Percentiles rank a stretch among this genome's conserved stretches.
Evolutionary conservation across 2,113 vertebrate species (phyloP).

Genomic region (Ceyx margarethae): DNA sequence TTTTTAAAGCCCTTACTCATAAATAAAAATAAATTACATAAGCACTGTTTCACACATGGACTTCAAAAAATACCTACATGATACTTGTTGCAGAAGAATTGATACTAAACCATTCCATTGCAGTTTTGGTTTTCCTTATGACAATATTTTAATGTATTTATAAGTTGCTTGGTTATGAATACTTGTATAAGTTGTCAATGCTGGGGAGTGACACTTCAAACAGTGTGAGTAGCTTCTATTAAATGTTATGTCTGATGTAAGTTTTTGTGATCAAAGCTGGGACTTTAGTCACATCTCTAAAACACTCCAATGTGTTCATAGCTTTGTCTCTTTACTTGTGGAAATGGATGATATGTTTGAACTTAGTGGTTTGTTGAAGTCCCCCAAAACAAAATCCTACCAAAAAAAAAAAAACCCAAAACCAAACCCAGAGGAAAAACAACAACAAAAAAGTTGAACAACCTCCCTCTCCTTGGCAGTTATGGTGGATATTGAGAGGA

Average conservation of each 20-base stretch:
- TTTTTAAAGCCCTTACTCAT: not conserved
- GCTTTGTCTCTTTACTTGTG: not conserved
- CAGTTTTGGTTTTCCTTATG: not conserved
- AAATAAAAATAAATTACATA: not conserved
- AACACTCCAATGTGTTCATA: not conserved
- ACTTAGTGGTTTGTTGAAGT: not conserved
- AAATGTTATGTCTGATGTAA: not conserved
- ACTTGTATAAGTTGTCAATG: not conserved
- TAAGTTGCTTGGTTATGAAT: accelerated
- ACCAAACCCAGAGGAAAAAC: no score
- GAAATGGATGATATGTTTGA: not conserved
- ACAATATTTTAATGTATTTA: not conserved
- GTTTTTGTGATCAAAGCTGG: not conserved
- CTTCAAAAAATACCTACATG: not conserved
- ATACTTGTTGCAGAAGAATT: not conserved
- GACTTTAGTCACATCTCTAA: not conserved
- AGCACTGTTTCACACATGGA: not conserved
- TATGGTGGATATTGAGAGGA: not conserved
- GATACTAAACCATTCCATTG: not conserved
- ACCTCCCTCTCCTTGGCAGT: accelerated
- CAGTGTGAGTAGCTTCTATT: not conserved
- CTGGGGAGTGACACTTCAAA: not conserved
- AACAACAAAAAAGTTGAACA: not conserved
- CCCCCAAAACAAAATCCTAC: not conserved
- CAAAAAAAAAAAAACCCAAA: not conserved